Evolutionary conservation across 1,140 invertebrate species (phyloP), one percentile per base, ranked within the genome.

Genomic region (Goniozus legneri): DNA sequence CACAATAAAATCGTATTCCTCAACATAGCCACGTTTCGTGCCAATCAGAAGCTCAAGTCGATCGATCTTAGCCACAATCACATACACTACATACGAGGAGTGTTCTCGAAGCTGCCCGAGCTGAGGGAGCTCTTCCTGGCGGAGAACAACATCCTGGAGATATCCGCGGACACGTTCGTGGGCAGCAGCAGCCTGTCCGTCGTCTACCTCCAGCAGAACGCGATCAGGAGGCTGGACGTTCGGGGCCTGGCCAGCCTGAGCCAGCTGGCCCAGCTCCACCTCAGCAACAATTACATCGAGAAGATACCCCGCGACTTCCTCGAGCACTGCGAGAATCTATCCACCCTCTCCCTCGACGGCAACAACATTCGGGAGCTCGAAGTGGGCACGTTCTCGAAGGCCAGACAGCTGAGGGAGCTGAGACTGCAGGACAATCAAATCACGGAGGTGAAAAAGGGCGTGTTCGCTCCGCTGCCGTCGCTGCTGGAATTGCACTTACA

Each of bases 21-120:
- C 33, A 84, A 87, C 45, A 70, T 82, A 33, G 80, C 80, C 31
- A 87, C 84, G 2, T 92, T 95, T 67, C 80, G 82, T 56, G 75
- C 74, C 34, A 92, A 92, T 58, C 80, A 82, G 49, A 83, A 84
- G 40, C 73, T 95, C 38, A 79, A 84, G 34, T 90, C 87, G 0
- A 84, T 94, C 52, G 91, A 95, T 70, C 69, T 95, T 21, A 91
- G 89, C 62, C 85, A 91, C 64, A 95, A 95, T 75, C 91, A 95
- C 64, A 79, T 95, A 6, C 90, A 94, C 66, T 82, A 86, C 45
- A 86, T 95, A 0, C 81, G 82, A 19, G 88, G 88, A 1, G 80
- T 92, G 3, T 94, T 95, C 65, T 80, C 84, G 12, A 84, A 86
- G 64, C 72, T 95, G 40, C 83, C 83, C 0, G 83, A 91, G 47